Conservation (phyloP, 2,888 invertebrate genomes). For the Xylophagus ater region DNA sequence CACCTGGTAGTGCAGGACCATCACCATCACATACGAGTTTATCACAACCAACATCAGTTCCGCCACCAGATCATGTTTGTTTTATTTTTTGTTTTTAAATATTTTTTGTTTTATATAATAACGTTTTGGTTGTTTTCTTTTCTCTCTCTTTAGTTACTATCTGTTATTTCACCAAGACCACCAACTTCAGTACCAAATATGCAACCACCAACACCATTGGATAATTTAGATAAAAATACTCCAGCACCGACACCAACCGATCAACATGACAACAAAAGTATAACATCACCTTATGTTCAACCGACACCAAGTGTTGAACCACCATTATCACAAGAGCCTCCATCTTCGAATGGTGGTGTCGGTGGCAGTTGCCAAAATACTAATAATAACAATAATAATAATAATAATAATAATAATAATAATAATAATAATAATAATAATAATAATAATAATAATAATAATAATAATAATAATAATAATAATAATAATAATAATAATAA, state of each 20-base stretch:
- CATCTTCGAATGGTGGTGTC: slow-evolving; percentile 13
- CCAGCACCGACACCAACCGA: slow-evolving; percentile 39
- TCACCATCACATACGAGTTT: slow-evolving; percentile 52
- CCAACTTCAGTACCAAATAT: slow-evolving; percentile 40
- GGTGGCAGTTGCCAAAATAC: slow-evolving; percentile 24
- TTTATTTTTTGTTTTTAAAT: not conserved
- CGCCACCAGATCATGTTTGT: slow-evolving; percentile 43
- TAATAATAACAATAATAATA: slow-evolving; percentile 24
- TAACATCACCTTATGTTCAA: slow-evolving; percentile 38
- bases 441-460: slow-evolving; percentile 18
- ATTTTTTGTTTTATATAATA: slow-evolving; percentile 6
- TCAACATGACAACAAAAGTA: slow-evolving; percentile 38
- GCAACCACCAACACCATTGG: slow-evolving; percentile 39
- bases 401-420: slow-evolving; percentile 13
- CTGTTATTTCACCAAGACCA: slow-evolving; percentile 52
- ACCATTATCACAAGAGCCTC: slow-evolving; percentile 28
- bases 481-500: too few species aligned
- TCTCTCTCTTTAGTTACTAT: slow-evolving; percentile 24
- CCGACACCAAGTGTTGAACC: slow-evolving; percentile 36
- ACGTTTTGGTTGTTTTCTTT: slow-evolving; percentile 2
- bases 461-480: too few species aligned
- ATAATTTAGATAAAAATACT: slow-evolving; percentile 38
- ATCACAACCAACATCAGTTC: slow-evolving; percentile 60
- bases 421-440: slow-evolving; percentile 8
- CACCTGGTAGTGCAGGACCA: slow-evolving; percentile 55